These are phyloP conservation scores for Cinclus cinclus DNA, from an alignment of 2,113 vertebrate species.

Conservation along the genomic window DNA sequence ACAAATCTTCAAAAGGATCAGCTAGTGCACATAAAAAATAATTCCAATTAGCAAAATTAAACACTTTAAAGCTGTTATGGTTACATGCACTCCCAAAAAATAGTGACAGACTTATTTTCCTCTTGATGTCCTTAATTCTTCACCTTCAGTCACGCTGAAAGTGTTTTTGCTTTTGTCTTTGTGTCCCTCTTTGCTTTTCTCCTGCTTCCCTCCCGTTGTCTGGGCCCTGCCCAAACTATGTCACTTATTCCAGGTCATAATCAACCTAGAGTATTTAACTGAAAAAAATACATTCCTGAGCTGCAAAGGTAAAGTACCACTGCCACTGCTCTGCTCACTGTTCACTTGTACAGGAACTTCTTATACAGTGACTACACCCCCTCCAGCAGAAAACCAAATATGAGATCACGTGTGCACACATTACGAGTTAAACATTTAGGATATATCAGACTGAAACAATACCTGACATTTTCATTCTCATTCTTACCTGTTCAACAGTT, in stretches of 20 bases:
- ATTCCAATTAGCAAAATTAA: neutral
- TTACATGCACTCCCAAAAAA: neutral
- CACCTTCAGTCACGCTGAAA: neutral
- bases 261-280: neutral
- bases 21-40: neutral
- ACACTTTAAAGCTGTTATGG: neutral
- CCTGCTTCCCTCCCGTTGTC: no score
- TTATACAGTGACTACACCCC: neutral
- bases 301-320: neutral
- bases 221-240: neutral
- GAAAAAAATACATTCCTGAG: neutral
- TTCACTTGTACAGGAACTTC: neutral
- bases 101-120: neutral
- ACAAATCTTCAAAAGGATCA: neutral
- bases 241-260: neutral
- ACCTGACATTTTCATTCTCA: neutral
- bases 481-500: constrained; percentile 83
- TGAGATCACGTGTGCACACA: neutral
- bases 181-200: neutral
- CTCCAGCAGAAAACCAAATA: neutral
- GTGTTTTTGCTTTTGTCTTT: neutral
- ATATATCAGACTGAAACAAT: neutral
- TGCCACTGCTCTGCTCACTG: neutral
- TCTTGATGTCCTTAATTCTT: neutral
- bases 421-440: neutral